A percentile compares a stretch with the other conserved stretches of the same genome.
Evolutionary conservation across 2,888 invertebrate genomes (phyloP).

Genomic region (Tiliacea aurago): DNA sequence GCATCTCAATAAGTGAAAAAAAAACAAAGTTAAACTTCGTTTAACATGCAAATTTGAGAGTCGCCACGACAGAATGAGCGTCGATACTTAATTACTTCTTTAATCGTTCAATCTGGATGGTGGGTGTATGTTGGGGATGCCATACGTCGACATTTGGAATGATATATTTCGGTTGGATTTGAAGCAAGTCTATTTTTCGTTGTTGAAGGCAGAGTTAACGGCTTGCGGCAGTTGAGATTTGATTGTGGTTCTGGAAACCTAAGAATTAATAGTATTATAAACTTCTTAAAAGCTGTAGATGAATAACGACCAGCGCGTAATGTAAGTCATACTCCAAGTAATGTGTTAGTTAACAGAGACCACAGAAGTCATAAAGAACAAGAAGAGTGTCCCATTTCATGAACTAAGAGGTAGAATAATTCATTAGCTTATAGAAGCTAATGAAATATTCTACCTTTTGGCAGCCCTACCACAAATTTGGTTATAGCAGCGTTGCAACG

Average conservation of each 20-base stretch:
- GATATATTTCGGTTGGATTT: conserved; percentile 23
- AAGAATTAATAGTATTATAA: neutral
- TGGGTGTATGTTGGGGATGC: conserved; percentile 75
- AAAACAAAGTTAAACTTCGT: conserved; percentile 88
- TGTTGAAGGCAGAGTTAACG: neutral
- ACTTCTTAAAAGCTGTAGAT: neutral
- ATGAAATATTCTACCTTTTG: neutral
- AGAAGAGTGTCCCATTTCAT: neutral
- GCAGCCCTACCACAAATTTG: conserved; percentile 45
- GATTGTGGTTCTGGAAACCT: neutral
- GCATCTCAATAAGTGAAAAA: conserved; percentile 88
- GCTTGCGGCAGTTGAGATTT: no score
- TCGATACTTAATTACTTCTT: conserved; percentile 90
- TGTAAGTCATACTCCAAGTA: neutral
- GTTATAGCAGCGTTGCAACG: conserved; percentile 24
- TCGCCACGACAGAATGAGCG: conserved; percentile 89
- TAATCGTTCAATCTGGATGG: conserved; percentile 89
- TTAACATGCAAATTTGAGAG: conserved; percentile 91
- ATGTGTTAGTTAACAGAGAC: neutral
- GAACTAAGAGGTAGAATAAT: neutral
- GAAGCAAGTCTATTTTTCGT: neutral
- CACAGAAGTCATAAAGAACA: neutral
- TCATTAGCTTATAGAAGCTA: neutral
- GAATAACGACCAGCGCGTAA: neutral
- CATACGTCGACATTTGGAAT: conserved; percentile 32